Evolutionary conservation across 1,140 invertebrate genomes (phyloP).

Genomic region (Pogonus chalceus): DNA sequence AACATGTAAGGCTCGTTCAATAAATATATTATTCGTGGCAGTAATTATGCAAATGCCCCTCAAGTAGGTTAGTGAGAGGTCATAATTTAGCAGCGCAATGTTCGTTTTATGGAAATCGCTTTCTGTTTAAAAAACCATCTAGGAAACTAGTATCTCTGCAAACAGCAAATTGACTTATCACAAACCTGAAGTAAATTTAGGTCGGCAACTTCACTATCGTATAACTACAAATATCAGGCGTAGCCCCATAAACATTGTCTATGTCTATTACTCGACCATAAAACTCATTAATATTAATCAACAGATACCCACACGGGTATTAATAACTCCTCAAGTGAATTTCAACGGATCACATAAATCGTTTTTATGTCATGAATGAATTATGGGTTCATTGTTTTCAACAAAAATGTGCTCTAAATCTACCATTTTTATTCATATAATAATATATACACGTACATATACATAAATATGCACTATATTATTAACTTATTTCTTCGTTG

Average conservation of each 20-base stretch:
- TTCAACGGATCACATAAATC: background rate
- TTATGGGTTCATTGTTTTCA: background rate
- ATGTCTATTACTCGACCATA: background rate
- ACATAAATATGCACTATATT: no score
- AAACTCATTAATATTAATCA: background rate
- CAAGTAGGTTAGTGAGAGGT: slow-evolving; percentile 7
- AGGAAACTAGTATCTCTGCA: slow-evolving; percentile 2
- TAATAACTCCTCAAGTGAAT: background rate
- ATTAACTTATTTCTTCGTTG: no score
- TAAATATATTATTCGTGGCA: slow-evolving; percentile 6
- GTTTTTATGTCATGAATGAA: background rate
- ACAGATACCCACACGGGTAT: background rate
- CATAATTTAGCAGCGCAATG: background rate
- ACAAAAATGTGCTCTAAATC: background rate
- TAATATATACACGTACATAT: no score
- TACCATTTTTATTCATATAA: no score
- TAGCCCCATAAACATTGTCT: no score
- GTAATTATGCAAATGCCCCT: slow-evolving; percentile 1
- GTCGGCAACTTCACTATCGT: no score
- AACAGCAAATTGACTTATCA: background rate
- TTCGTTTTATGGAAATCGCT: slow-evolving; percentile 4
- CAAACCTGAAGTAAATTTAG: background rate
- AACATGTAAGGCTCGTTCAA: background rate
- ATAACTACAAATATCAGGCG: no score
- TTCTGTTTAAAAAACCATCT: background rate